Percentiles rank a stretch among this genome's conserved stretches.
These are phyloP conservation scores for Thamnaconus septentrionalis DNA, from an alignment of 2,113 vertebrate species.

Conservation along the genomic window DNA sequence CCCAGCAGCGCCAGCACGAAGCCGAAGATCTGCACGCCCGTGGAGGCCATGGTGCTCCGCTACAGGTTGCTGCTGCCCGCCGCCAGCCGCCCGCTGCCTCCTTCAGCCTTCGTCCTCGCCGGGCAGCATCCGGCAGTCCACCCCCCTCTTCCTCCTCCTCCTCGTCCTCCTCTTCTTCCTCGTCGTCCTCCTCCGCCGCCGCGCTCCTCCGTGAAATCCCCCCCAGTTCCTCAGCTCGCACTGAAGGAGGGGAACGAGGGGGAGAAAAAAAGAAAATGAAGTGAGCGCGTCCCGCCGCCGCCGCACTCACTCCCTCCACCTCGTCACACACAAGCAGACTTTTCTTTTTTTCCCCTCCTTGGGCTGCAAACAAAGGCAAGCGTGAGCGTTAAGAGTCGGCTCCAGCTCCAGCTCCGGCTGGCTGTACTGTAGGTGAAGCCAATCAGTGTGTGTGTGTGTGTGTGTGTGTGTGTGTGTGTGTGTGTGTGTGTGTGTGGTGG, in stretches of 20 bases:
- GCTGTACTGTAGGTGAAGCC: conserved; percentile 37
- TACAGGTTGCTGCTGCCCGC: conserved; percentile 17
- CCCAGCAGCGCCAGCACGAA: conserved; percentile 87
- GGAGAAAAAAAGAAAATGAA: conserved; percentile 42
- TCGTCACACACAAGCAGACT: conserved; percentile 43
- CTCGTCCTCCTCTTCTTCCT: conserved; percentile 66
- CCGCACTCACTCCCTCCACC: conserved; percentile 7
- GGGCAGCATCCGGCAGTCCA: conserved; percentile 65
- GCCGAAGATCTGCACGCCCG: conserved; percentile 89
- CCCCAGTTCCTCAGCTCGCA: conserved; percentile 46
- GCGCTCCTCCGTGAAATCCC: conserved; percentile 53
- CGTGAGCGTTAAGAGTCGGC: conserved; percentile 32
- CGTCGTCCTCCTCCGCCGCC: conserved; percentile 37
- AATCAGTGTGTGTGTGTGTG: conserved; percentile 40
- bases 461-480: conserved; percentile 13
- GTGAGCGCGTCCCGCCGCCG: conserved; percentile 27
- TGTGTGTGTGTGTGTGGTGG: conserved; percentile 35
- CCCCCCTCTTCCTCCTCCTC: conserved; percentile 58
- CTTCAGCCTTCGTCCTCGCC: conserved; percentile 55
- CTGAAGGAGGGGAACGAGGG: no score
- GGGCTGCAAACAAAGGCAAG: conserved; percentile 65
- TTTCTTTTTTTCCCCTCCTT: conserved; percentile 8
- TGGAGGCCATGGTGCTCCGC: conserved; percentile 83
- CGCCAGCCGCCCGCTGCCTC: conserved; percentile 4
- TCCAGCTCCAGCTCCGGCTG: conserved; percentile 39